Evolutionary conservation across 2,888 invertebrate species (phyloP), one percentile per base, ranked within the genome.

Genomic region (Colostygia pectinataria): DNA sequence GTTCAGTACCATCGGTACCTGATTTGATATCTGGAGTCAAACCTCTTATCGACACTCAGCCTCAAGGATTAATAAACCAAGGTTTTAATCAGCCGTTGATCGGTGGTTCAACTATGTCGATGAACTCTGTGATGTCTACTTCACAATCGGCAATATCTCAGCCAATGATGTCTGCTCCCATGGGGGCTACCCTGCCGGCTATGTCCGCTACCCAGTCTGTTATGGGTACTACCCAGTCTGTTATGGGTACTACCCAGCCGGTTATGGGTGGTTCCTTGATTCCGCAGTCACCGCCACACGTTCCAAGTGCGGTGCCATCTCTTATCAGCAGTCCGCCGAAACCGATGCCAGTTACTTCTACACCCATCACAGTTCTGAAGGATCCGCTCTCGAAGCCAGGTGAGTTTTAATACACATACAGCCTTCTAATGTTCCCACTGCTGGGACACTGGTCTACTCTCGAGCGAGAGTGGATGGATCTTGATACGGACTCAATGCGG

Each of bases 371-470:
- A 0, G 77, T 82, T 0, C 56, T 83, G 7, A 85, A 64, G 28
- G 87, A 88, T 0, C 73, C 74, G 0, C 49, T 81, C n/a, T 86
- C 87, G 0, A 88, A 87, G 41, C 83, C 90, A 0, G 83, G 90
- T 88, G 43, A 77, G 77, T 13, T 10, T 24, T 45, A 33, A 24
- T 27, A 8, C 8, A 27, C 15, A n/a, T n/a, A n/a, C n/a, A n/a
- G n/a, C n/a, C n/a, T n/a, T n/a, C n/a, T 4, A 20, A 20, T 20
- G 18, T 4, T 18, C 6, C 6, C 6, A 20, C 20, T 20, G 20
- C 5, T n/a, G n/a, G n/a, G n/a, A n/a, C n/a, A n/a, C n/a, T n/a
- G n/a, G n/a, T n/a, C n/a, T n/a, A n/a, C n/a, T n/a, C n/a, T n/a
- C n/a, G n/a, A n/a, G n/a, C n/a, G n/a, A n/a, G n/a, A n/a, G n/a